Percentiles rank a stretch among this genome's conserved stretches.
Evolutionary conservation across 1,140 invertebrate genomes (phyloP).

Genomic region (Sipha flava): DNA sequence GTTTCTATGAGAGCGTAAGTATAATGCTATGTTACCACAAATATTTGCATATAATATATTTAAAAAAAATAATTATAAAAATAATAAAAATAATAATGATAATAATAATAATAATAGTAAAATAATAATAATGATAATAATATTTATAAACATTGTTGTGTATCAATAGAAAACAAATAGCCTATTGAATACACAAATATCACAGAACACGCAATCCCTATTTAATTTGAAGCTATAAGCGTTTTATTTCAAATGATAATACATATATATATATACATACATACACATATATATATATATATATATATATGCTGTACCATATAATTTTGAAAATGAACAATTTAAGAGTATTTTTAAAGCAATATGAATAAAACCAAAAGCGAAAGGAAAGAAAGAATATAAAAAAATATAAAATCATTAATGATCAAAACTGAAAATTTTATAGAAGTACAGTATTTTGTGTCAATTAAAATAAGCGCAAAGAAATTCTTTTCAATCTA

Average conservation of each 20-base stretch:
- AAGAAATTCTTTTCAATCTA: constrained; percentile 8
- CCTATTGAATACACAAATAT: constrained; percentile 31
- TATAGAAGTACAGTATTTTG: background rate
- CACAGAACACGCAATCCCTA: constrained; percentile 30
- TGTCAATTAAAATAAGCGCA: background rate
- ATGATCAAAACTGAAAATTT: background rate
- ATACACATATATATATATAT: background rate
- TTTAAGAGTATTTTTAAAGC: background rate
- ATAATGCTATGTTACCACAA: background rate
- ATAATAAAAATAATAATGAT: background rate
- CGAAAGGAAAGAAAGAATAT: constrained; percentile 14
- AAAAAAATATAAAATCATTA: background rate
- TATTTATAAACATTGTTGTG: constrained; percentile 28
- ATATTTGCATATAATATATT: background rate
- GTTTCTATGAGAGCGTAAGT: background rate
- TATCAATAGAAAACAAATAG: constrained; percentile 30
- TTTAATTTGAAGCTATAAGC: constrained; percentile 9
- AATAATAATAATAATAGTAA: background rate
- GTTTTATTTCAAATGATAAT: background rate
- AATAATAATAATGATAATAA: background rate
- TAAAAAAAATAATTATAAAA: background rate
- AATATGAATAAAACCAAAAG: background rate
- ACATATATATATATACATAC: too few species aligned
- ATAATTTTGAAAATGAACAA: background rate
- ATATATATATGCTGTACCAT: background rate